These are phyloP conservation scores for Calycopis cecrops DNA, from an alignment of 1,140 invertebrate species.

Conservation along the genomic window DNA sequence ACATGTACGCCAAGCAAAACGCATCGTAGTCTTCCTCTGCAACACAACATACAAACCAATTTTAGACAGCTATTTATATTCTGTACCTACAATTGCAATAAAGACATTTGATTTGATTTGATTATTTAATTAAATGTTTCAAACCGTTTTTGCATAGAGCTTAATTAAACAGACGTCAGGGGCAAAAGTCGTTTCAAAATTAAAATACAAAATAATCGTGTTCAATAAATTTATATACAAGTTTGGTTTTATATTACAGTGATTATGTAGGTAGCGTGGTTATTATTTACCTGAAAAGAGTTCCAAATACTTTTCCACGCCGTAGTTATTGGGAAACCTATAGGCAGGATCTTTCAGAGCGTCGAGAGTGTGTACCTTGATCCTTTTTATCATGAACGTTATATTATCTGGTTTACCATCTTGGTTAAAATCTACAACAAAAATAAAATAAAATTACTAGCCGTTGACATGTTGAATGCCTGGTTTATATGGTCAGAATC, in stretches of 20 bases:
- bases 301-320: conserved; percentile 95
- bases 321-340: conserved; percentile 93
- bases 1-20: conserved; percentile 99
- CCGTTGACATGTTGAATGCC: no score
- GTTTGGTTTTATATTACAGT: neutral
- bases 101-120: neutral
- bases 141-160: neutral
- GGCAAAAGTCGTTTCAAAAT: neutral
- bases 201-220: neutral
- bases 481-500: no score
- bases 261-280: neutral
- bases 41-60: conserved; percentile 17
- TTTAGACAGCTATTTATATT: no score
- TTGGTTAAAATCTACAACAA: conserved; percentile 91
- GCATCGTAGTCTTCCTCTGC: conserved; percentile 97
- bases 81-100: no score
- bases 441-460: no score
- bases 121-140: neutral
- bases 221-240: neutral
- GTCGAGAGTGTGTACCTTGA: conserved; percentile 93
- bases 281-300: conserved; percentile 88
- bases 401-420: conserved; percentile 94
- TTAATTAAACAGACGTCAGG: neutral
- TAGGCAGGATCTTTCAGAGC: conserved; percentile 89
- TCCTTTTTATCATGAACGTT: conserved; percentile 96